Evolutionary conservation across 2,113 vertebrate species (phyloP), one percentile per base, ranked within the genome.

Genomic region (Porphyrio hochstetteri): DNA sequence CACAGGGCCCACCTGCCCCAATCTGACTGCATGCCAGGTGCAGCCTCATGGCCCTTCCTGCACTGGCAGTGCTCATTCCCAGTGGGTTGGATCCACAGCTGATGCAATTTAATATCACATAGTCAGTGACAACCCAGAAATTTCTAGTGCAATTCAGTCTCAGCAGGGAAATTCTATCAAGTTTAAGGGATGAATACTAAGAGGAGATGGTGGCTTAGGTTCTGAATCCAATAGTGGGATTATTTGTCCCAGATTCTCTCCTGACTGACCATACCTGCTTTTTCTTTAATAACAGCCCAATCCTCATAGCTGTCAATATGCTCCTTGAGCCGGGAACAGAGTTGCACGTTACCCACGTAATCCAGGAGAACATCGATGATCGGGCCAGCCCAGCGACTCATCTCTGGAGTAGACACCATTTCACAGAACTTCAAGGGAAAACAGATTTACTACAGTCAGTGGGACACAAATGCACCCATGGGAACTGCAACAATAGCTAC

Each of bases 361-460:
- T 99, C 99, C 96, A 99, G 98, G 36, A 99, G 98, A 93, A 99
- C 84, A n/a, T 99, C 99, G 3, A 99, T 96, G 87, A 99, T 97
- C 0, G 99, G 99, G n/a, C 99, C 99, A 0, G 99, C 99, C 98
- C 98, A 98, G 88, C 98, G 97, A 95, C 97, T 98, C 85, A 99
- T 98, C 75, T 98, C 97, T 1, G 98, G 96, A n/a, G 98, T 95
- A 2, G 98, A 99, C 91, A 99, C 97, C 98, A 99, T 98, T 96
- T 99, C 99, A 88, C 99, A 99, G 96, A 99, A 99, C 99, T 99
- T 97, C 25, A 95, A 96, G 64, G 80, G 56, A 95, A 87, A 92
- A 71, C 18, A 92, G 5, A 61, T 93, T 68, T 36, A 42, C 36
- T 61, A 2, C 13, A 28, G 52, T 97, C 60, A 95, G 63, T 59